Base-by-base conservation (phyloP, 2,113 vertebrate genomes). In the Bujurquina vittata region DNA sequence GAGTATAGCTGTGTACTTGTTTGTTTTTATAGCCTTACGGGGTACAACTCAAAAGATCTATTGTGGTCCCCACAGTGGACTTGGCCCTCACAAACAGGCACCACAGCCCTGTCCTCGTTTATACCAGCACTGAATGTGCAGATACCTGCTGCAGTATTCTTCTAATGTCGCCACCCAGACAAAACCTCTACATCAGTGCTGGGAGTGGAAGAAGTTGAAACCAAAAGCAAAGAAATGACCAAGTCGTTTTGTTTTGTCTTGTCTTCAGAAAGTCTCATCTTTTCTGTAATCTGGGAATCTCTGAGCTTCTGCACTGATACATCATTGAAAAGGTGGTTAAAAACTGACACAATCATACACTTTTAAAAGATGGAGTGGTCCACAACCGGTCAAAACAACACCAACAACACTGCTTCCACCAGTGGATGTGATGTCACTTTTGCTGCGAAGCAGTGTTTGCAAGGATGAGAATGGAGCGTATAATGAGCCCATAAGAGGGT, bases 401-500 rank as follows among this genome's bases (percentile, higher is more conserved):
- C 0, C 22, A 67, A 65, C 26, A 26, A 26, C 26, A 65, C 18
- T 15, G 37, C 37, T 26, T 40, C 14, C 0, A 46, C 63, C 40
- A 26, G 17, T 0, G 0, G 14, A 26, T 46, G 22, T 67, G 63
- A 67, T 3, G 10, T 67, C 63, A 67, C 8, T 26, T 26, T 26
- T 46, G 37, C 22, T 46, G 8, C 46, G 14, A 26, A 22, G 43
- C 26, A 11, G 3, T 18, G 0, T 69, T 29, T 5, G 0, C 2
- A 1, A 69, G 23, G 63, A 0, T 69, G 63, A 69, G 63, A 29
- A 0, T 29, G 46, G 9, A 0, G 2, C 46, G 8, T 67, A 67
- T 46, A 46, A 67, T 67, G 40, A 12, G 14, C 4, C 22, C 40
- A 67, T 49, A 49, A 46, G 46, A 10, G 23, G 22, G 4, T 22